Evolutionary conservation across 1,140 invertebrate species (phyloP).

Genomic region (Sitobion miscanthi): DNA sequence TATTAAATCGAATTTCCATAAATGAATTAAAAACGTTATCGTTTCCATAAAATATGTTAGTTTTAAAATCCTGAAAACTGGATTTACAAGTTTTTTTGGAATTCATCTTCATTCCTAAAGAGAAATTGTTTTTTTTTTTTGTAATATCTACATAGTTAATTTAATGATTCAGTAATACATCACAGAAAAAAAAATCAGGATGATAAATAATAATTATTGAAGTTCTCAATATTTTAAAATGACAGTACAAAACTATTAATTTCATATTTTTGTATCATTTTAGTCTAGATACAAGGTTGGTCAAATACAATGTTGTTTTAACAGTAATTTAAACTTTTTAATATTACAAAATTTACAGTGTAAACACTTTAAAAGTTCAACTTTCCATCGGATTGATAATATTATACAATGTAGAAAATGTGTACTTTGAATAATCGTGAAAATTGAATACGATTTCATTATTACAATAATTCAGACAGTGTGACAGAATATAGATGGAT

Average conservation of each 20-base stretch:
- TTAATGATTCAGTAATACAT: neutral
- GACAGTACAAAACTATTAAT: neutral
- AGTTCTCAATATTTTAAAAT: neutral
- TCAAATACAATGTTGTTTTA: neutral
- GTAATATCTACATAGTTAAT: neutral
- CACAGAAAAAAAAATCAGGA: neutral
- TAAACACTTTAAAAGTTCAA: no score
- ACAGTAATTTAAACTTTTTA: no score
- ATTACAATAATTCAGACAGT: no score
- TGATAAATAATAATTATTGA: neutral
- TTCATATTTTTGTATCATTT: neutral
- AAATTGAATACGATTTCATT: no score
- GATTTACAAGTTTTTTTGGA: neutral
- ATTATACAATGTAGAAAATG: no score
- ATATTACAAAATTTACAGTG: no score
- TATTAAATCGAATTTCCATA: neutral
- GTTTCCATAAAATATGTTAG: neutral
- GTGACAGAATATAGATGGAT: no score
- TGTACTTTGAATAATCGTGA: no score
- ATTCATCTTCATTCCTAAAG: conserved; percentile 19
- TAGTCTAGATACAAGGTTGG: neutral
- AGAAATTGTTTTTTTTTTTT: conserved; percentile 10
- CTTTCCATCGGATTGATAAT: no score
- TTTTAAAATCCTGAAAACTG: neutral
- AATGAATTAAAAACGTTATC: neutral